Evolutionary conservation across 2,888 invertebrate species (phyloP).

Genomic region (Oxyteleia sp.): DNA sequence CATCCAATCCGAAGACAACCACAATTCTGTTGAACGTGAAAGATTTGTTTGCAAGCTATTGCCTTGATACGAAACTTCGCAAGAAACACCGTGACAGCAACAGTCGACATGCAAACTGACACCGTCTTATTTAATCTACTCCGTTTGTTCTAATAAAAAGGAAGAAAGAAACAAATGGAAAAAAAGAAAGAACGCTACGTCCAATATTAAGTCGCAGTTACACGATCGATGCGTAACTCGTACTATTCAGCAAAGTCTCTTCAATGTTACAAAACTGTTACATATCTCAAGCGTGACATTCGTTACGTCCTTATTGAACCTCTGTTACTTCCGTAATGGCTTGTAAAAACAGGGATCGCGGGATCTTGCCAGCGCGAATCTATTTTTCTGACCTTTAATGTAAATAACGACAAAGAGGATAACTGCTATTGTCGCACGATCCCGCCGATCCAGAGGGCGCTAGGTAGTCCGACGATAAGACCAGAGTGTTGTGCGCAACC

Average conservation of each 20-base stretch:
- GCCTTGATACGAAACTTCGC: constrained; percentile 3
- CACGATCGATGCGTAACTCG: constrained; percentile 34
- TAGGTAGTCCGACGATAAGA: constrained; percentile 27
- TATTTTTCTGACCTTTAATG: constrained; percentile 71
- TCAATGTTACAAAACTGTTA: constrained; percentile 73
- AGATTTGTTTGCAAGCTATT: constrained; percentile 19
- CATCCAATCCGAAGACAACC: neutral
- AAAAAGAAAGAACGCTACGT: constrained; percentile 55
- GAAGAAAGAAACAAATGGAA: constrained; percentile 33
- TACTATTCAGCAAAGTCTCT: constrained; percentile 65
- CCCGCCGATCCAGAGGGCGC: constrained; percentile 56
- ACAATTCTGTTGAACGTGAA: constrained; percentile 54
- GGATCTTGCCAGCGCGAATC: constrained; percentile 50
- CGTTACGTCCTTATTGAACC: constrained; percentile 67
- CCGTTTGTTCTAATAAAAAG: constrained; percentile 33
- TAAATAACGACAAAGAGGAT: constrained; percentile 56
- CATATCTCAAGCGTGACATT: constrained; percentile 71
- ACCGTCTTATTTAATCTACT: constrained; percentile 35
- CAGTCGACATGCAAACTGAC: constrained; percentile 10
- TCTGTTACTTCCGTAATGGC: constrained; percentile 62
- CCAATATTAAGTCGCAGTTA: constrained; percentile 52
- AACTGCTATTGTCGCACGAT: constrained; percentile 49
- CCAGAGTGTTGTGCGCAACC: constrained; percentile 50
- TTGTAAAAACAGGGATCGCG: constrained; percentile 47
- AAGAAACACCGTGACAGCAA: constrained; percentile 2